phyloP scores from a whole-genome alignment of 2,113 vertebrate species.

The Macrotis lagotis region DNA sequence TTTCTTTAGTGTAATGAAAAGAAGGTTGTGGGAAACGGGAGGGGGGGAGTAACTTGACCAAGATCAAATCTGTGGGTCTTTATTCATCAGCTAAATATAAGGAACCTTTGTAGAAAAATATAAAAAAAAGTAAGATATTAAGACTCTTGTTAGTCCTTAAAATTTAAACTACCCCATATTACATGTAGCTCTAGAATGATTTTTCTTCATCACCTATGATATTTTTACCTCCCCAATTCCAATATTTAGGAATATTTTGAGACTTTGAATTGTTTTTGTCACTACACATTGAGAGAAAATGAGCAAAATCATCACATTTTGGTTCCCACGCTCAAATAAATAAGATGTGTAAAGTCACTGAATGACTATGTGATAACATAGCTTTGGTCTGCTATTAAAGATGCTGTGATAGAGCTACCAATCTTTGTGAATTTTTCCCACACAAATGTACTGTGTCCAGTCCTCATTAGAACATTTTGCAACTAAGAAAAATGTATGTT shows the following conservation, averaged over 20 bases:
- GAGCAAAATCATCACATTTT: background rate
- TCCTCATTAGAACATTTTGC: conserved; percentile 15
- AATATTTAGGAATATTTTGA: conserved; percentile 45
- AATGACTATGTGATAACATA: background rate
- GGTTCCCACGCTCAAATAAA: background rate
- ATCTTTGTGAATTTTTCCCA: background rate
- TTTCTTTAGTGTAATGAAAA: conserved; percentile 64
- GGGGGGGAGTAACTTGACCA: conserved; percentile 30
- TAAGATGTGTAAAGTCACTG: background rate
- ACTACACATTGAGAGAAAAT: background rate
- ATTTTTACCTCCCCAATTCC: background rate
- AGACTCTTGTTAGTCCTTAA: conserved; percentile 63
- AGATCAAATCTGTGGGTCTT: conserved; percentile 53
- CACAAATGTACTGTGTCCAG: background rate
- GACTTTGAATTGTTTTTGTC: conserved; percentile 18
- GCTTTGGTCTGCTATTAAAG: background rate
- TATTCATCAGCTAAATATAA: conserved; percentile 56
- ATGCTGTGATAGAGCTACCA: background rate
- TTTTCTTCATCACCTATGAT: conserved; percentile 28
- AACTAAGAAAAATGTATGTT: conserved; percentile 21
- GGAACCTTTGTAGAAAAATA: background rate
- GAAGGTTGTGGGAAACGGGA: background rate
- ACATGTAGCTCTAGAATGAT: background rate
- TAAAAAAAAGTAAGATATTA: conserved; percentile 35
- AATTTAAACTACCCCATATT: conserved; percentile 1